Conservation (phyloP, 2,888 invertebrate species). For the Sinodicranocentrus sp. region DNA sequence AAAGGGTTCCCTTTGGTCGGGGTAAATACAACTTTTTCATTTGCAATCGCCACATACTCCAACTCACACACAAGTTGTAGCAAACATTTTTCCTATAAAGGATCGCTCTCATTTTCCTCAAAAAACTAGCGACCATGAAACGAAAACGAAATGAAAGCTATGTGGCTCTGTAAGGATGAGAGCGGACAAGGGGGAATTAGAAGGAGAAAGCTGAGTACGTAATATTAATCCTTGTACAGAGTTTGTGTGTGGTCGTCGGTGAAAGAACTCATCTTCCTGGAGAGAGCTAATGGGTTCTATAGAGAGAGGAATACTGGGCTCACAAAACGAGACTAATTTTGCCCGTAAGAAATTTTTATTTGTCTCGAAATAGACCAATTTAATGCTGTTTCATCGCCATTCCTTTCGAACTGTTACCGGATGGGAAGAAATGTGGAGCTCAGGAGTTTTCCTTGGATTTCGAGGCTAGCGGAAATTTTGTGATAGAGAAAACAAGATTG, state of each 20-base stretch:
- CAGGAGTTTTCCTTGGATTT: not conserved
- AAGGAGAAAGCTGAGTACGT: slow-evolving; percentile 7
- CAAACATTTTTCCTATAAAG: slow-evolving; percentile 12
- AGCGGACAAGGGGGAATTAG: slow-evolving; percentile 17
- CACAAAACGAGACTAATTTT: slow-evolving; percentile 16
- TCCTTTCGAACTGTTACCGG: not conserved
- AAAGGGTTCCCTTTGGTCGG: too few species aligned
- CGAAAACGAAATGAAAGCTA: not conserved
- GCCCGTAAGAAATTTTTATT: slow-evolving; percentile 40
- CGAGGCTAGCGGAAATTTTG: not conserved
- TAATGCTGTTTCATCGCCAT: slow-evolving; percentile 15
- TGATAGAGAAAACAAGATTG: slow-evolving; percentile 20
- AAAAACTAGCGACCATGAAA: slow-evolving; percentile 21
- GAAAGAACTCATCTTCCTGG: slow-evolving; percentile 30
- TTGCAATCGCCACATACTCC: too few species aligned
- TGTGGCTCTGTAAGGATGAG: not conserved
- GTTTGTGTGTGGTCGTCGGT: not conserved
- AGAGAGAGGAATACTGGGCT: not conserved
- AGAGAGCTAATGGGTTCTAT: not conserved
- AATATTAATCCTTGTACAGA: slow-evolving; percentile 37
- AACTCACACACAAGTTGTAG: too few species aligned
- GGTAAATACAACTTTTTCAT: slow-evolving; percentile 1
- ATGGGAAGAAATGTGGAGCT: too few species aligned
- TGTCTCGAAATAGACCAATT: slow-evolving; percentile 43
- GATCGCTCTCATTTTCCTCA: slow-evolving; percentile 12